Percentiles rank a stretch among this genome's conserved stretches.
Conservation (phyloP, 2,888 invertebrate genomes). For the Acronicta aceris region DNA sequence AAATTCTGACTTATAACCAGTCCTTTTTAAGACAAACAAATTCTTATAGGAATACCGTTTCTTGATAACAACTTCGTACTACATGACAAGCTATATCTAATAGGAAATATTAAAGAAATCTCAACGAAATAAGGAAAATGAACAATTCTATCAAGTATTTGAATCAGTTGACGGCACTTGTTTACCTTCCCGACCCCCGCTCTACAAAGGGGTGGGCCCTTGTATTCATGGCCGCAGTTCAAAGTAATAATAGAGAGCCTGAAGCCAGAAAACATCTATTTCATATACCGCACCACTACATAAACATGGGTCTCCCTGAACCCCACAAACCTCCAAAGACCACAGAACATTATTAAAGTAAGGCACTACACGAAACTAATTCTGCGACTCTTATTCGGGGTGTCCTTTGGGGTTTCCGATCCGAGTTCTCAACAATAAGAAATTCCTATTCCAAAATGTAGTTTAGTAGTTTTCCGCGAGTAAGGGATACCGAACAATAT, state of each 20-base stretch:
- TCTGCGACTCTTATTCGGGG: constrained; percentile 78
- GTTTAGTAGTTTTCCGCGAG: constrained; percentile 58
- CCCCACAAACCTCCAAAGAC: constrained; percentile 83
- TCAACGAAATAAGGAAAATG: constrained; percentile 73
- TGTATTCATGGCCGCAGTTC: constrained; percentile 76
- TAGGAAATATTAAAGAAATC: constrained; percentile 64
- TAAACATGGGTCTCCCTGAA: constrained; percentile 77
- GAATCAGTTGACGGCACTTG: constrained; percentile 82
- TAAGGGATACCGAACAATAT: constrained; percentile 64
- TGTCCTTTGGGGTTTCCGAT: constrained; percentile 75
- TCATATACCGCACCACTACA: constrained; percentile 82
- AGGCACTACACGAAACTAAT: constrained; percentile 84
- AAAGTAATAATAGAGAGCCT: constrained; percentile 88
- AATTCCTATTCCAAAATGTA: constrained; percentile 64
- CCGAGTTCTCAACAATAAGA: constrained; percentile 68
- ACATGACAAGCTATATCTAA: constrained; percentile 30
- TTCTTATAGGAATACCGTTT: constrained; percentile 30
- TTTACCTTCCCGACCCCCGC: constrained; percentile 82
- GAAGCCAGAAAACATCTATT: constrained; percentile 88
- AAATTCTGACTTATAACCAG: constrained; percentile 45
- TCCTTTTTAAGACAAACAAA: constrained; percentile 39
- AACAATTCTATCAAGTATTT: constrained; percentile 77
- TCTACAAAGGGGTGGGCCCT: constrained; percentile 68
- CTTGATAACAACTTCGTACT: constrained; percentile 36
- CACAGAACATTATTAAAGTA: constrained; percentile 85